phyloP scores from a whole-genome alignment of 2,797 vertebrate species.

The Neostethus bicornis region DNA sequence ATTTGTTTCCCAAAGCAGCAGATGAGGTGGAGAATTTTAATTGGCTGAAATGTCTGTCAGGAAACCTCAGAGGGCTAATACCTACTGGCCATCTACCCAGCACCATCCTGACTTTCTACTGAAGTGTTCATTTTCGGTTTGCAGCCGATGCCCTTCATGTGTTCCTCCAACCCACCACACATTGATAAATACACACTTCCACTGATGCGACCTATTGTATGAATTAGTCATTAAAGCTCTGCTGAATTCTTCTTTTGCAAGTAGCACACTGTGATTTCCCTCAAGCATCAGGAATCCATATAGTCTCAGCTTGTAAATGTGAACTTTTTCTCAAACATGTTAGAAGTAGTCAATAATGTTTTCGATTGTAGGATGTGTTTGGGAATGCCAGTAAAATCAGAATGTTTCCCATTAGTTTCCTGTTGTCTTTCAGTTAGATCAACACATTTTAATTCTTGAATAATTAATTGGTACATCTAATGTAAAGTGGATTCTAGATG shows the following conservation, averaged over 20 bases:
- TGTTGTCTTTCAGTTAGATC: constrained; percentile 26
- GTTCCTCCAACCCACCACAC: constrained; percentile 31
- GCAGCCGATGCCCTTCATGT: constrained; percentile 49
- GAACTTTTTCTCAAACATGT: constrained; percentile 8
- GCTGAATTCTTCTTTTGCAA: constrained; percentile 15
- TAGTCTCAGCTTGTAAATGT: constrained; percentile 8
- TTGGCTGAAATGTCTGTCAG: constrained; percentile 65
- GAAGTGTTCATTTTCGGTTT: constrained; percentile 56
- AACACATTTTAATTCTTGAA: constrained; percentile 25
- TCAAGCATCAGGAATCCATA: constrained; percentile 34
- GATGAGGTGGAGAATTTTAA: constrained; percentile 61
- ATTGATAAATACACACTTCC: constrained; percentile 25
- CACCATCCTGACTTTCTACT: constrained; percentile 31
- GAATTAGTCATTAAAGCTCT: constrained; percentile 30
- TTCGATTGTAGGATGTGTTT: constrained; percentile 4
- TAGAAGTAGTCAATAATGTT: constrained; percentile 9
- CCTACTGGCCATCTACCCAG: constrained; percentile 51
- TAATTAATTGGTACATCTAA: constrained; percentile 55
- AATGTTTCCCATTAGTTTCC: background rate
- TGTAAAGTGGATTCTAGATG: constrained; percentile 40
- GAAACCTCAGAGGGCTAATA: constrained; percentile 46
- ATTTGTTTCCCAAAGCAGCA: constrained; percentile 54
- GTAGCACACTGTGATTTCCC: constrained; percentile 30
- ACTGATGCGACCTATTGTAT: constrained; percentile 7
- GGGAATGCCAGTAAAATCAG: constrained; percentile 5